phyloP scores from a whole-genome alignment of 2,888 invertebrate species.

The Crematogaster levior region DNA sequence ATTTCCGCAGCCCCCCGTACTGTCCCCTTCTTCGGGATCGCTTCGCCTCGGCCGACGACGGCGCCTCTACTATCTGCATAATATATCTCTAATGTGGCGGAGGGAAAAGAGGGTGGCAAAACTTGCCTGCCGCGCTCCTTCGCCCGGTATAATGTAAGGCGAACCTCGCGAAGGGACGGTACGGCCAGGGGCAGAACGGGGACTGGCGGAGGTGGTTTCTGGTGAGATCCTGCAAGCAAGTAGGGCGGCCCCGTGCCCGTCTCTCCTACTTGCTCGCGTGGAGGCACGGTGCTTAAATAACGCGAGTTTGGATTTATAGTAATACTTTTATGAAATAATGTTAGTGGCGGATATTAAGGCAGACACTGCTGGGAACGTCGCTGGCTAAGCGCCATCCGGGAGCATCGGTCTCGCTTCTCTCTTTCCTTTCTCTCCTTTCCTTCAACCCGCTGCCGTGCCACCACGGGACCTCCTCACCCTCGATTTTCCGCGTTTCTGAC shows the following conservation, averaged over 20 bases:
- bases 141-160: slow-evolving; percentile 77
- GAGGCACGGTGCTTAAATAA: slow-evolving; percentile 83
- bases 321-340: slow-evolving; percentile 86
- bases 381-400: slow-evolving; percentile 75
- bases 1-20: slow-evolving; percentile 79
- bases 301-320: slow-evolving; percentile 85
- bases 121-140: slow-evolving; percentile 75
- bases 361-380: slow-evolving; percentile 81
- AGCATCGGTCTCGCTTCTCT: background rate
- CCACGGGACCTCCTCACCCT: slow-evolving; percentile 24
- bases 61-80: slow-evolving; percentile 71
- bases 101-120: slow-evolving; percentile 78
- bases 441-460: background rate
- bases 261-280: slow-evolving; percentile 44
- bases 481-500: slow-evolving; percentile 45
- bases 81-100: slow-evolving; percentile 82
- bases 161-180: slow-evolving; percentile 53
- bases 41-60: slow-evolving; percentile 43
- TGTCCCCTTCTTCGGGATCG: slow-evolving; percentile 9
- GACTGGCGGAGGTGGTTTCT: slow-evolving; percentile 27
- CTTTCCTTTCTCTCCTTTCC: background rate
- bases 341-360: slow-evolving; percentile 86
- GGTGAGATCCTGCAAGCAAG: slow-evolving; percentile 42
- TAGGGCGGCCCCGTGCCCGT: background rate
- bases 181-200: slow-evolving; percentile 41